Evolutionary conservation across 2,888 invertebrate genomes (phyloP), one percentile per base, ranked within the genome.

Genomic region (Dusona sp.): DNA sequence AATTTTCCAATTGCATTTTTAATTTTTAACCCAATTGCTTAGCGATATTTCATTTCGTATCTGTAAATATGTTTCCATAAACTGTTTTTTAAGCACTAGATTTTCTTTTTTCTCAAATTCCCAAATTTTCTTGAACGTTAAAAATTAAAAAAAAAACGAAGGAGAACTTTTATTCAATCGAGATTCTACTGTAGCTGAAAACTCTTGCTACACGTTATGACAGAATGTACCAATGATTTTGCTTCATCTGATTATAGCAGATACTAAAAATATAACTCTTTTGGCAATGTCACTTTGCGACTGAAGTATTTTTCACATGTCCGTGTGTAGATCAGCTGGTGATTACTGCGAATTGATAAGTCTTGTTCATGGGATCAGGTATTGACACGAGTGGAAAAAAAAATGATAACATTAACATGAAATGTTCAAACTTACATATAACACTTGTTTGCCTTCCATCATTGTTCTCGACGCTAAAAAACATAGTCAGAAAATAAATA

Each of bases 231-330:
- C 84, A 87, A 84, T 80, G 79, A 82, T 84, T 79, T 75, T 57
- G 74, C 68, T 65, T 79, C 82, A 72, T 84, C 84, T 51, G 79
- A 84, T 87, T 70, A 87, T 87, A 84, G 81, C 87, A 79, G 54
- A 33, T 87, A 75, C 91, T 91, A 91, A 91, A 91, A 91, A 90
- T 91, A 90, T 91, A 91, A 90, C 88, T 81, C 84, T 88, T 89
- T 89, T 90, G 90, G 89, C 91, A 91, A 90, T 90, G 90, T 88
- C 90, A 90, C 85, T 74, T 83, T 79, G 86, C 86, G 86, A 88
- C 84, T 73, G 70, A 61, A 57, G 57, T 87, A 86, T 78, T 78
- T 83, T 88, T 88, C 85, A 82, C 84, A 75, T 79, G 65, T 87
- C 80, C 75, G 81, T 84, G 85, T 83, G 80, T 72, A 85, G 89